Evolutionary conservation across 2,113 vertebrate species (phyloP), one percentile per base, ranked within the genome.

Genomic region (Chionis minor): DNA sequence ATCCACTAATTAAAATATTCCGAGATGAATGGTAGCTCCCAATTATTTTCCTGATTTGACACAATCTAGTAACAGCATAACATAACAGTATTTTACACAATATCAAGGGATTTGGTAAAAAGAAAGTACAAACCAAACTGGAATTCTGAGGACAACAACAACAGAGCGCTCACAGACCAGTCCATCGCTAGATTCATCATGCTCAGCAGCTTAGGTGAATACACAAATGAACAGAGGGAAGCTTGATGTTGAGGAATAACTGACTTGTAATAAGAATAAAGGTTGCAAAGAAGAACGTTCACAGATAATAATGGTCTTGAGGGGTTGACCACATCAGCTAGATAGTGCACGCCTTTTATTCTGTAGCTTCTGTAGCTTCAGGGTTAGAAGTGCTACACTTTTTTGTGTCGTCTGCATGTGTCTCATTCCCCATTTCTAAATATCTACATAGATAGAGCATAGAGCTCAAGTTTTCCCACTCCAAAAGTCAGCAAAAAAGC

Each of bases 31-130:
- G 90, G 93, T 96, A 97, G 82, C 88, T 90, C 97, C 97, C 97
- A 98, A 96, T 97, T 97, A 97, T 97, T 96, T 97, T 95, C 82
- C 86, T 97, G 90, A 97, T 97, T 95, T 97, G 96, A 97, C 95
- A 97, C 88, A 97, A 96, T 88, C 89, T 95, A 92, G 69, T 90
- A 98, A 96, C 67, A 96, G 78, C 84, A 90, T 88, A 94, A 97
- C 69, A 90, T 65, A 95, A 91, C 74, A 97, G 89, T 82, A 69
- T 90, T 93, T 94, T 96, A 96, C 1, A 5, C 45, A 91, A 79
- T 59, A 69, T 71, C 86, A 63, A 79, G 85, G 91, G 93, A 95
- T 95, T 95, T 90, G 23, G 52, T 20, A 28, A 89, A 94, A 96
- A 85, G 40, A 90, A 96, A 85, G 19, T 61, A 90, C 27, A 62